Conservation (phyloP, 1,140 invertebrate genomes). For the Homarus americanus region DNA sequence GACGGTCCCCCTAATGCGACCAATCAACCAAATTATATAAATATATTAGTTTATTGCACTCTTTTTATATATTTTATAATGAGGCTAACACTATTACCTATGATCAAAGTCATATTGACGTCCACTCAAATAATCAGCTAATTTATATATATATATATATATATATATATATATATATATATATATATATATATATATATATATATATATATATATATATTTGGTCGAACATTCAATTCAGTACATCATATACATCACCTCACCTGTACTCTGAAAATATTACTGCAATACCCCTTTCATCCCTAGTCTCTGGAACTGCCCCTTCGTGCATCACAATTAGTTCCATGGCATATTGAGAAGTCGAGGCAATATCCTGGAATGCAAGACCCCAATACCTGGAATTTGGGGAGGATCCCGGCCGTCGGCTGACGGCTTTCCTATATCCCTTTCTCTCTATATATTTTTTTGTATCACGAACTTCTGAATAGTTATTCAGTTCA, state of each 20-base stretch:
- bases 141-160: not conserved
- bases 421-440: not conserved
- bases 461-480: too few relatives aligned
- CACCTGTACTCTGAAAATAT: not conserved
- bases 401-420: not conserved
- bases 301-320: not conserved
- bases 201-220: not conserved
- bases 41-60: too few relatives aligned
- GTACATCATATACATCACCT: not conserved
- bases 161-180: not conserved
- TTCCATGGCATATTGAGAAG: slow-evolving; percentile 3
- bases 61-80: too few relatives aligned
- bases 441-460: too few relatives aligned
- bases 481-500: too few relatives aligned
- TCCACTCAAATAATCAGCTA: too few relatives aligned
- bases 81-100: too few relatives aligned
- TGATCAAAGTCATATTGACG: too few relatives aligned
- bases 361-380: not conserved
- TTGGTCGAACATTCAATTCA: not conserved
- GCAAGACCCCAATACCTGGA: not conserved
- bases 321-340: not conserved
- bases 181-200: not conserved
- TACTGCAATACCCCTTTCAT: not conserved
- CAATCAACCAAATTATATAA: too few relatives aligned
- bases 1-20: too few relatives aligned